A percentile compares a stretch with the other conserved stretches of the same genome.
phyloP scores from a whole-genome alignment of 2,888 invertebrate species.

The Diploptera punctata region DNA sequence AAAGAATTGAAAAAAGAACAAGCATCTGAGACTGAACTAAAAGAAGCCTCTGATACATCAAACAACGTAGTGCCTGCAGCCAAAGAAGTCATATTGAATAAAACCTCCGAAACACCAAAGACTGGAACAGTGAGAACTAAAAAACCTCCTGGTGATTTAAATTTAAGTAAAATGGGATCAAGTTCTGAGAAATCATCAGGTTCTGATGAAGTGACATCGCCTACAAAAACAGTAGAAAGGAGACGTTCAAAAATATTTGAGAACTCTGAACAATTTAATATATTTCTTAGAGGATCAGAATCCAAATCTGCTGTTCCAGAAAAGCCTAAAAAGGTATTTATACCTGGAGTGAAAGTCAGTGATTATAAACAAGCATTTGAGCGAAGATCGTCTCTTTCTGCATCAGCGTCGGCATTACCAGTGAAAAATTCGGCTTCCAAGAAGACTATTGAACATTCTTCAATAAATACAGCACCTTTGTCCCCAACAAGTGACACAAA shows the following conservation, averaged over 20 bases:
- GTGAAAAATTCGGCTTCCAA: conserved; percentile 4
- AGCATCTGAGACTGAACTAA: background rate
- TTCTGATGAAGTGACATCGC: conserved; percentile 46
- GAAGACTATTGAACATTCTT: conserved; percentile 4
- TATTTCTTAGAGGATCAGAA: conserved; percentile 53
- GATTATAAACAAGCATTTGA: conserved; percentile 89
- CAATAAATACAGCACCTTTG: background rate
- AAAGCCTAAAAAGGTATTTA: conserved; percentile 81
- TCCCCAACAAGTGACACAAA: background rate
- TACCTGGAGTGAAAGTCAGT: conserved; percentile 82
- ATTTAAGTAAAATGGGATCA: conserved; percentile 20
- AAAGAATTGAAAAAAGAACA: background rate
- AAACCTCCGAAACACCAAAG: background rate
- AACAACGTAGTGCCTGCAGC: background rate
- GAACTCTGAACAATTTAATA: conserved; percentile 73
- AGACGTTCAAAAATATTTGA: conserved; percentile 72
- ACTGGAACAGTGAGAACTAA: conserved; percentile 21
- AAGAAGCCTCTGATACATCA: background rate
- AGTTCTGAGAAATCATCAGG: conserved; percentile 28
- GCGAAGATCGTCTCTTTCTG: conserved; percentile 46
- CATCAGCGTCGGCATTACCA: background rate
- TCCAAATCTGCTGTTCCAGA: conserved; percentile 54
- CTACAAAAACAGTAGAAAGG: conserved; percentile 61
- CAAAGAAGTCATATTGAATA: background rate
- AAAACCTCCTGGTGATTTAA: conserved; percentile 32